Conservation (phyloP, 1,140 invertebrate species). For the Listronotus bonariensis region DNA sequence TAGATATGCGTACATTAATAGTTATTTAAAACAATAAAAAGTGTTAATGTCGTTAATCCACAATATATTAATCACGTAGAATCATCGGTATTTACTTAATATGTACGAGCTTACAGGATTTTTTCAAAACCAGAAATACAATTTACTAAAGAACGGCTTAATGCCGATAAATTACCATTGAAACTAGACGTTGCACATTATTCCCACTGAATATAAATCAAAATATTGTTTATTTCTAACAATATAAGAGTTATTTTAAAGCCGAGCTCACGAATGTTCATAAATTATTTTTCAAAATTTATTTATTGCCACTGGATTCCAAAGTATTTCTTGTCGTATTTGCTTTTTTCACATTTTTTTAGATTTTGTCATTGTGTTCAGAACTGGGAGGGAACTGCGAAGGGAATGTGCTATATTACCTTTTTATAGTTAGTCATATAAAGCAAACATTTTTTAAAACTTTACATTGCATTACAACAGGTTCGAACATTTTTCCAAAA, state of each 20-base stretch:
- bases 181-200: conserved; percentile 10
- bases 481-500: no score
- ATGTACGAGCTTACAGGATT: background rate
- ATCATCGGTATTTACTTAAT: conserved; percentile 6
- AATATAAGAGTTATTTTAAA: conserved; percentile 7
- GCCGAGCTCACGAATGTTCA: conserved; percentile 1
- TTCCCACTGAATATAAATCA: conserved; percentile 6
- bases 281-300: conserved; percentile 13
- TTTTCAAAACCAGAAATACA: background rate
- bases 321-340: no score
- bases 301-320: conserved; percentile 11
- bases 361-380: no score
- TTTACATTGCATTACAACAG: no score
- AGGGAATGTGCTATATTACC: no score
- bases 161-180: conserved; percentile 19
- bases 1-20: no score
- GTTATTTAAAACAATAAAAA: no score
- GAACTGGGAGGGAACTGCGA: no score
- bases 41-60: no score
- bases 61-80: background rate
- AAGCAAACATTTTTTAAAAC: no score
- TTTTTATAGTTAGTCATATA: no score
- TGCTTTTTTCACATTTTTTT: no score
- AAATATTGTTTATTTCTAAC: conserved; percentile 16
- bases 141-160: conserved; percentile 11